Base-by-base conservation (phyloP, 1,140 invertebrate species). In the Callitettix versicolor region DNA sequence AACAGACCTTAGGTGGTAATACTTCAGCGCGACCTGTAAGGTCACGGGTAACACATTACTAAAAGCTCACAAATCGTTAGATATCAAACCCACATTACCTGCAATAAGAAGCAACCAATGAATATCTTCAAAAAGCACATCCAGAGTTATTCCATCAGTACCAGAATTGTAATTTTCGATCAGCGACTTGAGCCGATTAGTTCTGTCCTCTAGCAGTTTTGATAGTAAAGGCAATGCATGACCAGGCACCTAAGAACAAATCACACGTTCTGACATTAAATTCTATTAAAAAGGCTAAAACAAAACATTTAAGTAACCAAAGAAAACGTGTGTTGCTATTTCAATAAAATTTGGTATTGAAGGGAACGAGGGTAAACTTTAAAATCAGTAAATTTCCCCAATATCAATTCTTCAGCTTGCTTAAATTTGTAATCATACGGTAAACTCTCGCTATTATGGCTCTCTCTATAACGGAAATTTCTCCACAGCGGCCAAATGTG, bases 41-140 rank as follows among this genome's bases (percentile, higher is more conserved):
- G n/a, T n/a, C n/a, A n/a, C n/a, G n/a, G n/a, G n/a, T n/a, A n/a
- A n/a, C n/a, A n/a, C n/a, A n/a, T n/a, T n/a, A n/a, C n/a, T n/a
- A n/a, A n/a, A n/a, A n/a, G n/a, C n/a, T n/a, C n/a, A n/a, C n/a
- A n/a, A n/a, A n/a, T n/a, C n/a, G n/a, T n/a, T n/a, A n/a, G n/a
- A n/a, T n/a, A n/a, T n/a, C n/a, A n/a, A n/a, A n/a, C n/a, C n/a
- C n/a, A n/a, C n/a, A 57, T 60, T 61, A 74, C 88, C 86, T 57
- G 85, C 72, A 51, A 92, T 81, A 55, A 95, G 75, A 3, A 93
- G 67, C 17, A 89, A 76, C 91, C 91, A 95, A 68, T 94, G 90
- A 1, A 95, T 68, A 72, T 95, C 90, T 72, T 95, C 90, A 68
- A 85, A 87, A 0, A 88, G 62, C 58, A 71, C 76, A 56, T 78